Evolutionary conservation across 2,113 vertebrate genomes (phyloP), one percentile per base, ranked within the genome.

Genomic region (Chloebia gouldiae): DNA sequence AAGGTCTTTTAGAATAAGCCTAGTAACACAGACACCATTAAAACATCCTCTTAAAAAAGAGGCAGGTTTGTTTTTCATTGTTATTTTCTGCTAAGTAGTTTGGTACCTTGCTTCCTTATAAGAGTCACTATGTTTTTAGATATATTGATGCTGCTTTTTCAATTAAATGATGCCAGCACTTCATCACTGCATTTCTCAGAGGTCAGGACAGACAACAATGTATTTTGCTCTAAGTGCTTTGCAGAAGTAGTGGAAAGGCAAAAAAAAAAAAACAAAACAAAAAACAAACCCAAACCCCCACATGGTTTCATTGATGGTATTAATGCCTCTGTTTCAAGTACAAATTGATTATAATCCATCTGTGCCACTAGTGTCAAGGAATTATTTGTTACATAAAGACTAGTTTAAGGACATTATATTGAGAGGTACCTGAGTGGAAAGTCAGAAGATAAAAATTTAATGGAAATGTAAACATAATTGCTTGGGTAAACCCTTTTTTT

Each of bases 341-440:
- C 47, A 86, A 92, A 93, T 96, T 82, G 78, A 78, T 90, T 95
- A 78, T 91, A 88, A 95, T 93, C 66, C 66, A 88, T 90, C 63
- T 93, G 35, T 85, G 45, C 56, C 47, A 76, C 40, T 77, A 47
- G 31, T 92, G 54, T 90, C 71, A 92, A 82, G 79, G 90, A 88
- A 87, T 82, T 91, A 47, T 54, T 94, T 93, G 39, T 95, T 90
- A 40, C 63, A 81, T 78, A 73, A 83, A 33, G 28, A 44, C 31
- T 63, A 60, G 63, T 77, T 95, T 91, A 72, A 87, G 66, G 49
- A 35, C 53, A 31, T 60, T 19, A 17, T 82, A n/a, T 54, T 77
- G 50, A 66, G 44, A 82, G 30, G 18, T 65, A 53, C 28, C 57
- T 45, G 53, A 87, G 45, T 31, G 16, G 47, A 91, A 95, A 66